These are phyloP conservation scores for Galemys pyrenaicus DNA, from an alignment of 2,113 vertebrate genomes.

Conservation along the genomic window DNA sequence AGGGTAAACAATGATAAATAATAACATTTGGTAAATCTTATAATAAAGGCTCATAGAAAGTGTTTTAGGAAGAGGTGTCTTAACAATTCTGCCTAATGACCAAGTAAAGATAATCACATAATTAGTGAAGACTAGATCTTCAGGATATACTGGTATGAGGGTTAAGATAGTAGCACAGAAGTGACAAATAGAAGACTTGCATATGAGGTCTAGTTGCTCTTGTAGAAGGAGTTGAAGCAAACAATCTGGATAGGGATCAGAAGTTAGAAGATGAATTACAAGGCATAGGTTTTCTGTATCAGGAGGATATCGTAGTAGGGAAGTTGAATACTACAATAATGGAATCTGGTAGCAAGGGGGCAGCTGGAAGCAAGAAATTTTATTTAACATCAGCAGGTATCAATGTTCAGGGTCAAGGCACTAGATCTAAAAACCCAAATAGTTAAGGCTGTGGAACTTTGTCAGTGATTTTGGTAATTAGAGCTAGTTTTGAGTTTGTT, in stretches of 20 bases:
- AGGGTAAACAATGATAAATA: not conserved
- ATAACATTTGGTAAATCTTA: not conserved
- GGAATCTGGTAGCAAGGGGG: no score
- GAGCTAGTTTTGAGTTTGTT: not conserved
- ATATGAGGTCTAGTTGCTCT: not conserved
- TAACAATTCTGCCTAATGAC: not conserved
- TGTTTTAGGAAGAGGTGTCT: not conserved
- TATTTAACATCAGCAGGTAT: not conserved
- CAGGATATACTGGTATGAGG: not conserved
- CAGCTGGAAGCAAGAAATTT: not conserved
- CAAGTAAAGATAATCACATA: not conserved
- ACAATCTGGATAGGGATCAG: not conserved
- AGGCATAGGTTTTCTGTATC: not conserved
- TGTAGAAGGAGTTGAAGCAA: not conserved
- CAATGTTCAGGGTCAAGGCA: not conserved
- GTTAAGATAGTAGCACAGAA: not conserved
- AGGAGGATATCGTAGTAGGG: not conserved
- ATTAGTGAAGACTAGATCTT: not conserved
- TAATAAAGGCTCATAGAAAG: not conserved
- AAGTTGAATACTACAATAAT: not conserved
- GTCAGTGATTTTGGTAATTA: not conserved
- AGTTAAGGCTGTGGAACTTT: not conserved
- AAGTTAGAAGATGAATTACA: not conserved
- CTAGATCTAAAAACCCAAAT: not conserved
- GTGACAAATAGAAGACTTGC: not conserved